A percentile compares a stretch with the other conserved stretches of the same genome.
These are phyloP conservation scores for Acrobasis suavella DNA, from an alignment of 2,888 invertebrate species.

Conservation along the genomic window DNA sequence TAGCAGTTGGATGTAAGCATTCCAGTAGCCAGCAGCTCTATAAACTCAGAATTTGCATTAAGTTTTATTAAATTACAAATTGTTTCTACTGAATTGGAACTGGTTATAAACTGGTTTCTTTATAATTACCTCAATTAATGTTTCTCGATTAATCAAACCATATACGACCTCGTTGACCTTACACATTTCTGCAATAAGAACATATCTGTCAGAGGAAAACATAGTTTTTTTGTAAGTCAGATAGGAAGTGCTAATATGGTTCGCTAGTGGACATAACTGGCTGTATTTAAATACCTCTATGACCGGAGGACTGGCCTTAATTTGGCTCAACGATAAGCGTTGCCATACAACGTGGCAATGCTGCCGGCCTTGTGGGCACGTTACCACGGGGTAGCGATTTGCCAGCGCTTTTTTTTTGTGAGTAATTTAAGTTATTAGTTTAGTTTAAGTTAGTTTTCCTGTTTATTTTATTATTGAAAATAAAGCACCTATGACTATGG, in stretches of 20 bases:
- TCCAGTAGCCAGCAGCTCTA: background rate
- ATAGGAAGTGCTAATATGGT: slow-evolving; percentile 15
- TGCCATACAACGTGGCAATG: too few relatives aligned
- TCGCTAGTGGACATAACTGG: background rate
- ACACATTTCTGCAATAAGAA: slow-evolving; percentile 10
- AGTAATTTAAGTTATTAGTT: too few relatives aligned
- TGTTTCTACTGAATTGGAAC: slow-evolving; percentile 5
- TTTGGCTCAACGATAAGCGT: too few relatives aligned
- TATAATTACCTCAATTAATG: slow-evolving; percentile 17
- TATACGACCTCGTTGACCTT: slow-evolving; percentile 17
- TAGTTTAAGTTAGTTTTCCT: too few relatives aligned
- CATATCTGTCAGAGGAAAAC: slow-evolving; percentile 5
- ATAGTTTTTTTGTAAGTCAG: background rate
- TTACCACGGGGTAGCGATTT: too few relatives aligned
- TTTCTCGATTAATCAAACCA: background rate
- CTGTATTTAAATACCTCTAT: background rate
- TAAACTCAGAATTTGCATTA: background rate
- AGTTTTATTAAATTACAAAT: slow-evolving; percentile 8
- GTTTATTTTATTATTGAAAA: too few relatives aligned
- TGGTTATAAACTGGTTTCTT: slow-evolving; percentile 2
- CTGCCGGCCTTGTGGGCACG: too few relatives aligned
- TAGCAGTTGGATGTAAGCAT: background rate
- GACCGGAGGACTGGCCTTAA: too few relatives aligned
- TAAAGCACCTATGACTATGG: too few relatives aligned
- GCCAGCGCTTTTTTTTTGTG: too few relatives aligned